A percentile compares a stretch with the other conserved stretches of the same genome.
phyloP scores from a whole-genome alignment of 2,113 vertebrate genomes.

The Phylloscopus trochilus region DNA sequence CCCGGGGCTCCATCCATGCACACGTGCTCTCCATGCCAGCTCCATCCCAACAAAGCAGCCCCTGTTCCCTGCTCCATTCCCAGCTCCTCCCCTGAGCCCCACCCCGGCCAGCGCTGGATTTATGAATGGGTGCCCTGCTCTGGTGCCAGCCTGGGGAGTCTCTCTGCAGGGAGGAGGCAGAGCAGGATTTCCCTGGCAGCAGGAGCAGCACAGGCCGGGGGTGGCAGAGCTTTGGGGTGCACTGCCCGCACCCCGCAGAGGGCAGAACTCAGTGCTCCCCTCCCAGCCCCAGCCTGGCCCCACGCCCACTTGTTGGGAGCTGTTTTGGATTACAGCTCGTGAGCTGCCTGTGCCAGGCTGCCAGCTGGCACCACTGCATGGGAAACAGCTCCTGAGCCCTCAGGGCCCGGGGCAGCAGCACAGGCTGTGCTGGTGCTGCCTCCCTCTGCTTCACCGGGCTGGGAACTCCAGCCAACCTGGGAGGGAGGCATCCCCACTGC shows the following conservation, averaged over 20 bases:
- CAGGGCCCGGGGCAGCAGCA: fast-evolving
- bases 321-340: neutral
- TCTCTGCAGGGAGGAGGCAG: neutral
- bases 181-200: fast-evolving
- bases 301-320: neutral
- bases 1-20: fast-evolving
- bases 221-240: neutral
- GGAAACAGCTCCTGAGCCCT: neutral
- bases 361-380: neutral
- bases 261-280: fast-evolving
- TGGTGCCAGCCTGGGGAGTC: neutral
- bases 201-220: neutral
- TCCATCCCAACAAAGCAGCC: neutral
- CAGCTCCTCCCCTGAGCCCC: neutral
- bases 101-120: neutral
- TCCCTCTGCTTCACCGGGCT: neutral
- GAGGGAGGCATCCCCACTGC: neutral
- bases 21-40: neutral
- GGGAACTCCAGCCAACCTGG: neutral
- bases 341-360: neutral
- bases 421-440: neutral
- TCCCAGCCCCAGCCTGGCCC: neutral
- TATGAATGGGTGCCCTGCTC: slow-evolving; percentile 25
- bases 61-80: neutral
- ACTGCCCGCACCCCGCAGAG: fast-evolving